Conservation (phyloP, 2,888 invertebrate species). For the Steinernema carpocapsae region DNA sequence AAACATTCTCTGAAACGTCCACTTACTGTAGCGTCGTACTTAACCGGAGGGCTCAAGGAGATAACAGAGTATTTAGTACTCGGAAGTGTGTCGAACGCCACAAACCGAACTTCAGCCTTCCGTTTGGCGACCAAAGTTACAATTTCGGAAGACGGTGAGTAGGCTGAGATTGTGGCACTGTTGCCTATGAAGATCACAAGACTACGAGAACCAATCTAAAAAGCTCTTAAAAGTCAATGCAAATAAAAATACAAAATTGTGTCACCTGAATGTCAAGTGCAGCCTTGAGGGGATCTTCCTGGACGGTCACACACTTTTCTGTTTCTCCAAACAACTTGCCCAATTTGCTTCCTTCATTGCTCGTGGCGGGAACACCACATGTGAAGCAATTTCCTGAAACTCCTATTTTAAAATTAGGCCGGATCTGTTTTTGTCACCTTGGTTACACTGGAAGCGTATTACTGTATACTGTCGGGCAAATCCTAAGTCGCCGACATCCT, state of each 20-base stretch:
- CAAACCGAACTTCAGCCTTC: slow-evolving; percentile 5
- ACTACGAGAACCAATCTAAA: not conserved
- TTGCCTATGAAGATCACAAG: not conserved
- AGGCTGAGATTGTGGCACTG: not conserved
- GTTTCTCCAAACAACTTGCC: not conserved
- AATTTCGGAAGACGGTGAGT: not conserved
- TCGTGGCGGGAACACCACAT: not conserved
- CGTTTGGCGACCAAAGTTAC: not conserved
- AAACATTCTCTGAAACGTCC: not conserved
- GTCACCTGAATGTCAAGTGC: not conserved
- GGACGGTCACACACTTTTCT: not conserved
- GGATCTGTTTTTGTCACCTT: not conserved
- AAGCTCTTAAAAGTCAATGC: not conserved
- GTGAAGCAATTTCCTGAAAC: not conserved
- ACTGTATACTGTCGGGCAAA: slow-evolving; percentile 19
- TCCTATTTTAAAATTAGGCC: too few species aligned
- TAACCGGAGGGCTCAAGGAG: not conserved
- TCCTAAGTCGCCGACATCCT: not conserved
- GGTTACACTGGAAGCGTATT: not conserved
- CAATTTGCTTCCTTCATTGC: not conserved
- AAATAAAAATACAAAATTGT: not conserved
- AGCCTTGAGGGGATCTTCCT: not conserved
- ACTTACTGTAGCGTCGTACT: not conserved
- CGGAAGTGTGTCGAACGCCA: not conserved
- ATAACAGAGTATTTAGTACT: not conserved